Base-by-base conservation (phyloP, 2,888 invertebrate genomes). In the Malthinus seriepunctatus region DNA sequence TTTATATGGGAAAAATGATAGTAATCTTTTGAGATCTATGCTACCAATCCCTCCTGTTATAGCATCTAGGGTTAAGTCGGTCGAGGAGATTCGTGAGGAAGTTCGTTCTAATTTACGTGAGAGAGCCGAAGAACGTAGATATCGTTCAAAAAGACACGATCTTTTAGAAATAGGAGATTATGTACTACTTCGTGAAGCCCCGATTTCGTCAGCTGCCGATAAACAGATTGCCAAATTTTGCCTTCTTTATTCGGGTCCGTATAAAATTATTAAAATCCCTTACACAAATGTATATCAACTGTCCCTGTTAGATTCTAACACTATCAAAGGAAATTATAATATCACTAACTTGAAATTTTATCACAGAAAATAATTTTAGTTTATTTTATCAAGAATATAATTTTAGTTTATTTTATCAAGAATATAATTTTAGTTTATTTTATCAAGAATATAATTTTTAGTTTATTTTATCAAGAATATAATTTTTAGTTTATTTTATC, bases 201-300 rank as follows among this genome's bases (percentile, higher is more conserved):
- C 34, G 1, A 34, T 44, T 31, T 56, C 56, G 8, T 34, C 33
- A 37, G 56, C 56, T 32, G 33, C 56, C 32, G 14, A 32, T 1
- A 56, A 51, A 32, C 11, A 15, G 8, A 45, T 37, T 7, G 12
- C 23, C 2, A 50, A 56, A 11, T 56, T 56, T 31, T 56, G 45
- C 14, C 50, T 45, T 10, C 31, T 56, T 11, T 56, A 51, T 45
- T 56, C 51, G 8, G 51, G 56, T 9, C 56, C 56, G 2, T 51
- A 56, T 23, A 14, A n/a, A 5, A 39, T 56, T 2, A 33, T 34
- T 23, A 33, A 10, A 8, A 31, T 12, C 3, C 56, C 50, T 10
- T 31, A 56, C 37, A 50, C 51, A 1, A 56, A 56, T 56, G 45
- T 45, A 4, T 56, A 56, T 32, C 32, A 44, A 2, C 7, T 56